A percentile compares a stretch with the other conserved stretches of the same genome.
phyloP scores from a whole-genome alignment of 2,888 invertebrate species.

The Rosalia funebris region DNA sequence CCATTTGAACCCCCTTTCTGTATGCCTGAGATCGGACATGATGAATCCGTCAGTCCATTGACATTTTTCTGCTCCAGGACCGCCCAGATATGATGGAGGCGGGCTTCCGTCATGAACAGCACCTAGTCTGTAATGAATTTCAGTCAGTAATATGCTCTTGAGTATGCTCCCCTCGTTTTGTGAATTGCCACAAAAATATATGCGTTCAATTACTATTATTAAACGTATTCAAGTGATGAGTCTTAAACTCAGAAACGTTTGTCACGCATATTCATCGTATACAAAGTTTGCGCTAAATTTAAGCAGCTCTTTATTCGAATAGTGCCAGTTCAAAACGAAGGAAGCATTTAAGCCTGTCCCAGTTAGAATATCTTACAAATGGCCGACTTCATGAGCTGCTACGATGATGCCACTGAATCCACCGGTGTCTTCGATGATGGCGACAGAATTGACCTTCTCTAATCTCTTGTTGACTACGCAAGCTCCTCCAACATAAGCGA shows the following conservation, averaged over 20 bases:
- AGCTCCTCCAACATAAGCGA: conserved; percentile 95
- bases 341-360: no score
- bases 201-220: no score
- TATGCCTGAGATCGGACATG: conserved; percentile 93
- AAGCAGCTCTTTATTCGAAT: no score
- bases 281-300: no score
- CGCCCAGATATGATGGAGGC: conserved; percentile 92
- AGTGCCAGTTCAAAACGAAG: no score
- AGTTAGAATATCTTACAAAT: conserved; percentile 97
- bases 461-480: conserved; percentile 95
- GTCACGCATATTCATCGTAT: no score
- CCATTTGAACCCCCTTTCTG: conserved; percentile 95
- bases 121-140: conserved; percentile 73
- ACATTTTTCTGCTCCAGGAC: conserved; percentile 93
- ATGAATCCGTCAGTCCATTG: conserved; percentile 97
- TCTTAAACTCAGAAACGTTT: no score
- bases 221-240: no score
- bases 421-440: conserved; percentile 74
- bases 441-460: conserved; percentile 95
- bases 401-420: conserved; percentile 95
- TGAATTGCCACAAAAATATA: no score
- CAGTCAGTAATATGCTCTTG: not conserved
- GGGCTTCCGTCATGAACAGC: conserved; percentile 97
- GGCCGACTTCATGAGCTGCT: conserved; percentile 96
- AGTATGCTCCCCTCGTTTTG: not conserved